Base-by-base conservation (phyloP, 2,797 vertebrate species). In the Leptodactylus fallax region DNA sequence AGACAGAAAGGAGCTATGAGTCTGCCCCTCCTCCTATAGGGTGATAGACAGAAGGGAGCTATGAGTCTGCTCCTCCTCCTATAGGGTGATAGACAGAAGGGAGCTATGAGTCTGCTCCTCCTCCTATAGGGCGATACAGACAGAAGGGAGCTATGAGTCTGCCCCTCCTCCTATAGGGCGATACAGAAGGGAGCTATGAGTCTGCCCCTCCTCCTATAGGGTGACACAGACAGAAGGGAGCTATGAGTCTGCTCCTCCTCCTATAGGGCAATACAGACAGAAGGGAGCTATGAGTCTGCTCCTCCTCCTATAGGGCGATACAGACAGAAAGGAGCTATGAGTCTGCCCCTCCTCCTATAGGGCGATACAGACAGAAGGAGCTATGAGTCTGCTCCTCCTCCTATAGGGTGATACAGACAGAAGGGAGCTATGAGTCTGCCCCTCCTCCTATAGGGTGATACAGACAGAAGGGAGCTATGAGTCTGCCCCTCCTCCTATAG, bases 231-330 rank as follows among this genome's bases (percentile, higher is more conserved):
- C n/a, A 74, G 45, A 11, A 17, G 11, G 9, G 16, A 12, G 47
- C 74, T 23, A n/a, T 53, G 16, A 51, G 58, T 45, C 45, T 87
- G 23, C 85, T 45, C 9, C 61, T 23, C 61, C 61, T 17, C 61
- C 53, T 83, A 19, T 36, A 76, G 83, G 69, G 83, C 56, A 69
- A 60, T 23, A 77, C 36, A 86, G 23, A 79, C 49, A 79, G n/a
- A 36, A 45, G 49, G 56, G 36, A 7, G 36, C 19, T 47, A 93
- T 17, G 16, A 11, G 36, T 65, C 61, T 23, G 16, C 21, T 0
- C 61, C 21, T 23, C 61, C 61, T 11, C 21, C 92, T 85, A 92
- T 90, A 55, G 83, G 71, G 84, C 67, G 49, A 63, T 56, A n/a
- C n/a, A n/a, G n/a, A 79, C 16, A 85, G 47, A 51, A 53, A 16